Conservation (phyloP, 2,888 invertebrate species). For the Acanthosepion lycidas region DNA sequence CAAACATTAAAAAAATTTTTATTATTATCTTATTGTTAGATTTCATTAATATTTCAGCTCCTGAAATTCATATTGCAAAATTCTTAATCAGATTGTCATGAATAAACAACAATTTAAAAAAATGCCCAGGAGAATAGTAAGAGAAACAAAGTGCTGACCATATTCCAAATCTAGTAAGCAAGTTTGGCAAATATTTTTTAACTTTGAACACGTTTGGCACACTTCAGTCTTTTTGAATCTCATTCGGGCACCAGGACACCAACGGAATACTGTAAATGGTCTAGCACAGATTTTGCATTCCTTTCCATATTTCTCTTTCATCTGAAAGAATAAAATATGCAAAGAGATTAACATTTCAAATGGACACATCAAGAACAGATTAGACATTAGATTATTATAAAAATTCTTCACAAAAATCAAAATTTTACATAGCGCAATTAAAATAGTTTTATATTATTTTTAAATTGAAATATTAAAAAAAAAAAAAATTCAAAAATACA, state of each 20-base stretch:
- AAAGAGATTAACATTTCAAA: too few species aligned
- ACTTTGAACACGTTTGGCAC: conserved; percentile 93
- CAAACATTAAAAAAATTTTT: neutral
- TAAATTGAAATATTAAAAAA: too few species aligned
- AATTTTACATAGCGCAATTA: too few species aligned
- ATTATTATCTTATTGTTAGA: neutral
- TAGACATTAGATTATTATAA: neutral
- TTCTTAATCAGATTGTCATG: neutral
- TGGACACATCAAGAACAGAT: neutral
- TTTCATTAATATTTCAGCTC: neutral
- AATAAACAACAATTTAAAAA: too few species aligned
- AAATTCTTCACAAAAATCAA: neutral
- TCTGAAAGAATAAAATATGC: conserved; percentile 78
- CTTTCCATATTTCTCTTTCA: conserved; percentile 94
- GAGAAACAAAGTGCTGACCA: conserved; percentile 75
- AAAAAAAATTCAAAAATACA: too few species aligned
- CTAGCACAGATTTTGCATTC: conserved; percentile 96
- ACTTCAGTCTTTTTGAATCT: conserved; percentile 97
- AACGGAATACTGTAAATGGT: conserved; percentile 95
- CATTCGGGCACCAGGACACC: conserved; percentile 96
- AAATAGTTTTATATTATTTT: too few species aligned
- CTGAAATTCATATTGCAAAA: neutral
- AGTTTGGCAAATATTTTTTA: conserved; percentile 97
- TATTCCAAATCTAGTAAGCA: conserved; percentile 95
- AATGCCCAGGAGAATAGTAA: neutral